These are phyloP conservation scores for Athalia circularis DNA, from an alignment of 2,888 invertebrate genomes.

Conservation along the genomic window DNA sequence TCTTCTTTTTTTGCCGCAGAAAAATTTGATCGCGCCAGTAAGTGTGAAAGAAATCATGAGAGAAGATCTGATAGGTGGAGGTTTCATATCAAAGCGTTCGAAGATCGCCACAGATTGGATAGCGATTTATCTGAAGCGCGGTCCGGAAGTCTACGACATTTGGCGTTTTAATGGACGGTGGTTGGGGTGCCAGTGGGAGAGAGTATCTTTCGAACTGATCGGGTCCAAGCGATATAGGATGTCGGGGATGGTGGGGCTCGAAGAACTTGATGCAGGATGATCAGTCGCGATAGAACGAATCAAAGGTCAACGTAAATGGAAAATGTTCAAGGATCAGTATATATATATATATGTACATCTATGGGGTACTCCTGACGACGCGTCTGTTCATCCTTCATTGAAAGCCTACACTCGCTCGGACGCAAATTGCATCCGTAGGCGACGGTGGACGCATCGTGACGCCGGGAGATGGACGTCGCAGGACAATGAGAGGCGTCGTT, in stretches of 20 bases:
- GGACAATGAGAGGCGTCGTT: conserved; percentile 35
- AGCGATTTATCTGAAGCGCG: not conserved
- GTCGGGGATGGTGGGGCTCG: too few relatives aligned
- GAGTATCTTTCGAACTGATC: not conserved
- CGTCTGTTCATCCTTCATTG: conserved; percentile 1
- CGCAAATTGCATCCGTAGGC: conserved; percentile 31
- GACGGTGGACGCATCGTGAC: conserved; percentile 9
- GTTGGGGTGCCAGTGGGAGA: not conserved
- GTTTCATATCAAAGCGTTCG: not conserved
- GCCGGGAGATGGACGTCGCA: conserved; percentile 3
- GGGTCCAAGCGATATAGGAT: not conserved
- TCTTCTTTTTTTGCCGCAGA: too few relatives aligned
- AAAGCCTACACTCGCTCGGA: conserved; percentile 12
- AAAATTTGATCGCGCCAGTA: too few relatives aligned
- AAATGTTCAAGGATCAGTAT: conserved; percentile 48
- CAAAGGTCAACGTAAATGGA: conserved; percentile 67
- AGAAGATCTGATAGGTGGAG: too few relatives aligned
- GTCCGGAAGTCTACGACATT: not conserved
- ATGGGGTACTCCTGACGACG: not conserved
- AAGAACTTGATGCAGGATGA: not conserved
- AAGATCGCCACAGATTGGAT: not conserved
- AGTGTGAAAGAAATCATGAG: too few relatives aligned
- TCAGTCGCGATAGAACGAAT: conserved; percentile 63
- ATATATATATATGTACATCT: too few relatives aligned
- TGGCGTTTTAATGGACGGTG: not conserved